A percentile compares a stretch with the other conserved stretches of the same genome.
Conservation (phyloP, 2,113 vertebrate species). For the Silurus asotus region DNA sequence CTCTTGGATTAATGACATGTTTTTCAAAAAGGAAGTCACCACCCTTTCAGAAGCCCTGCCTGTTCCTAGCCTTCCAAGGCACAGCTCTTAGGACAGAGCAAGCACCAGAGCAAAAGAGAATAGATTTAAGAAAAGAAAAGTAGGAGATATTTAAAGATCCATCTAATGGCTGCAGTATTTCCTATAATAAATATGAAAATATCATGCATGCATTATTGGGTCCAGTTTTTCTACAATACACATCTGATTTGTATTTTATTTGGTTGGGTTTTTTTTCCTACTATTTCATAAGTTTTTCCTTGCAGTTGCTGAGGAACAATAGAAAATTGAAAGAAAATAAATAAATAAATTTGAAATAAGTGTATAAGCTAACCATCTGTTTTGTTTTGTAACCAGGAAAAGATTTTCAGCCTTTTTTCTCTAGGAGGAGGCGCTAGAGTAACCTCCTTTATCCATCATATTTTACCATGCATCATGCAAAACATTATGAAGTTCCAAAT, state of each 20-base stretch:
- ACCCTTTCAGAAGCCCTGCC: slow-evolving; percentile 86
- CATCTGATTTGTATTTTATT: not conserved
- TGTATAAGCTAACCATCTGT: not conserved
- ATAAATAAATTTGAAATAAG: not conserved
- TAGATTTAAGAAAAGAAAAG: not conserved
- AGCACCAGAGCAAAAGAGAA: not conserved
- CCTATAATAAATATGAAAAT: not conserved
- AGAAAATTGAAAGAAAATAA: not conserved
- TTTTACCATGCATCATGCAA: not conserved
- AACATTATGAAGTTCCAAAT: not conserved
- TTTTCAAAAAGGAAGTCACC: slow-evolving; percentile 93
- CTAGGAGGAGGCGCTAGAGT: slow-evolving; percentile 1
- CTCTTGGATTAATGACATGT: slow-evolving; percentile 92
- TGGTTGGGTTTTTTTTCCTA: not conserved
- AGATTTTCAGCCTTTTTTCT: not conserved
- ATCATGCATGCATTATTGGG: not conserved
- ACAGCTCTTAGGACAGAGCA: slow-evolving; percentile 66
- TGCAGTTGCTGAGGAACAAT: not conserved
- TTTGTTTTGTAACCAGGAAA: not conserved
- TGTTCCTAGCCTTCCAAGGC: slow-evolving; percentile 77
- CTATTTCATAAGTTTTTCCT: not conserved
- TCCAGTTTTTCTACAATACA: not conserved
- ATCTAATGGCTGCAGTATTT: not conserved
- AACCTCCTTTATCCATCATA: not conserved
- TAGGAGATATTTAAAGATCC: not conserved